These are phyloP conservation scores for Cyanoderma ruficeps DNA, from an alignment of 2,113 vertebrate genomes.

Conservation along the genomic window DNA sequence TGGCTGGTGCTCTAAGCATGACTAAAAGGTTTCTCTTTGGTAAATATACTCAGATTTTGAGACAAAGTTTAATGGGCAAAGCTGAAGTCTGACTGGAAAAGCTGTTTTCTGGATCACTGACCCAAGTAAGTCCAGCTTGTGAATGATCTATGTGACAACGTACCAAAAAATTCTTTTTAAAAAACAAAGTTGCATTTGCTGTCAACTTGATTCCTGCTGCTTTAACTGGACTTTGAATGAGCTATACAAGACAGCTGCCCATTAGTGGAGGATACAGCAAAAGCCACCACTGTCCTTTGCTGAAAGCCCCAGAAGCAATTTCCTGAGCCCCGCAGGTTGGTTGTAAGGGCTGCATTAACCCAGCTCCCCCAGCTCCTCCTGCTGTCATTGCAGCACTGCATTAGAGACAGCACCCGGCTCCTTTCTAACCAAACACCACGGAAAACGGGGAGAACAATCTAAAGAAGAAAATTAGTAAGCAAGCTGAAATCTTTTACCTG, in stretches of 20 bases:
- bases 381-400: not conserved
- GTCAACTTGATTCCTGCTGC: not conserved
- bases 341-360: not conserved
- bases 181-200: not conserved
- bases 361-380: not conserved
- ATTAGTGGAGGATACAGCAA: not conserved
- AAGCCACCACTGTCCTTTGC: not conserved
- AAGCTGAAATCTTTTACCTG: not conserved
- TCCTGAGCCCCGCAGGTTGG: not conserved
- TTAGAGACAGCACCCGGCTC: not conserved
- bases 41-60: slow-evolving; percentile 14
- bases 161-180: not conserved
- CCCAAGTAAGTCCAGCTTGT: not conserved
- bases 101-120: not conserved
- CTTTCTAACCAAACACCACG: not conserved
- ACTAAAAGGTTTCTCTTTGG: not conserved
- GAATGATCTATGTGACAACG: not conserved
- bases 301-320: not conserved
- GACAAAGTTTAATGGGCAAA: not conserved
- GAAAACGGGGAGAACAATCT: not conserved
- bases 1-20: not conserved
- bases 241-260: not conserved
- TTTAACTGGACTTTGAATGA: not conserved
- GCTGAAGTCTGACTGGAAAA: not conserved
- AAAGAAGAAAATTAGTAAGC: not conserved